Evolutionary conservation across 2,113 vertebrate species (phyloP).

Genomic region (Oenanthe melanoleuca): DNA sequence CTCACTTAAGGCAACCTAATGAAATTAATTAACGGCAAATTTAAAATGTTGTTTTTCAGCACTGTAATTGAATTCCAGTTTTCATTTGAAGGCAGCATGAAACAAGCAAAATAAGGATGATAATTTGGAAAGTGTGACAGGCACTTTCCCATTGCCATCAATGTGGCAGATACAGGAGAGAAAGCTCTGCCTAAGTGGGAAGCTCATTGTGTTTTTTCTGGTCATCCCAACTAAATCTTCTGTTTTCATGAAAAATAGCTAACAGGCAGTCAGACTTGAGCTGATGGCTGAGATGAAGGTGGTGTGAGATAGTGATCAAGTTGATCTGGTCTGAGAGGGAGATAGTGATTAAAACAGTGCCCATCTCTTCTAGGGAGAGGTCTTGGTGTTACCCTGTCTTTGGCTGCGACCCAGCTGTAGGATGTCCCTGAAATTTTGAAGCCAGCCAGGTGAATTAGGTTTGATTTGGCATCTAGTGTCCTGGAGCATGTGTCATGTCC

Average conservation of each 20-base stretch:
- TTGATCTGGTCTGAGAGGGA: background rate
- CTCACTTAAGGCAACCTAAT: conserved; percentile 50
- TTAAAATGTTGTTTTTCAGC: conserved; percentile 42
- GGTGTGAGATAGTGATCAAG: background rate
- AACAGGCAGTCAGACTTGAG: fast-evolving
- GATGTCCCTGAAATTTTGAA: background rate
- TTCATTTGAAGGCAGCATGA: conserved; percentile 17
- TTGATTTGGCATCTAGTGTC: background rate
- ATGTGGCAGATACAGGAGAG: background rate
- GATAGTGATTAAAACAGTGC: background rate
- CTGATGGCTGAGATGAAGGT: background rate
- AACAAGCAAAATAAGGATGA: conserved; percentile 14
- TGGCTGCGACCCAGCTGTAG: background rate
- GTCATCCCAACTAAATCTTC: background rate
- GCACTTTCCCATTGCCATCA: background rate
- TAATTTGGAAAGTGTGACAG: background rate
- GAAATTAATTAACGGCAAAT: conserved; percentile 58
- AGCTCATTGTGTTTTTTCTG: fast-evolving
- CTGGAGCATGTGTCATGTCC: fast-evolving
- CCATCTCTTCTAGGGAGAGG: background rate
- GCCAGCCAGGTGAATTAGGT: background rate
- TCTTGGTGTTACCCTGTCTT: background rate
- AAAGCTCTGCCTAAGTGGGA: background rate
- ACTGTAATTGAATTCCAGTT: conserved; percentile 41
- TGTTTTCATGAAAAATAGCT: background rate